phyloP scores from a whole-genome alignment of 2,797 vertebrate species.

The Limosa lapponica region DNA sequence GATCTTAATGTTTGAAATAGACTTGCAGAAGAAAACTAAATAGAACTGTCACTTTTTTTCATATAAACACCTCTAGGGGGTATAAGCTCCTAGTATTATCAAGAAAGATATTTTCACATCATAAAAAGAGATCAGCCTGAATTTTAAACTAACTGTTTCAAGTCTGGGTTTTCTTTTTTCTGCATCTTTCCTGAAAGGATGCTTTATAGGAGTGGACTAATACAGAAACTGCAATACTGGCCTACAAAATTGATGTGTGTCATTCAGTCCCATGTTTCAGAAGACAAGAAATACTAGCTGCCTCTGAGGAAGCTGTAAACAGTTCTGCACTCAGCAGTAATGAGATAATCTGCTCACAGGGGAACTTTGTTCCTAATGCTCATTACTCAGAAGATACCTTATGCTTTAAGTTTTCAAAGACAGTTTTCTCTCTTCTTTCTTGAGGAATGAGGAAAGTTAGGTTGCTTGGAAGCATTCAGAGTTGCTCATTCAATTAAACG shows the following conservation, averaged over 20 bases:
- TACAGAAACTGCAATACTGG: neutral
- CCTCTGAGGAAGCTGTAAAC: neutral
- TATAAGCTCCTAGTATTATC: constrained; percentile 22
- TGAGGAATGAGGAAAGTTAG: neutral
- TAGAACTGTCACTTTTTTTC: constrained; percentile 28
- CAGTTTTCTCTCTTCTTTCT: neutral
- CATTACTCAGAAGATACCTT: neutral
- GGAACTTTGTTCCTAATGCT: neutral
- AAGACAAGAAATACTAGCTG: neutral
- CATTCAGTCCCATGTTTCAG: neutral
- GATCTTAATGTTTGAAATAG: constrained; percentile 8
- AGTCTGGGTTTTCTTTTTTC: neutral
- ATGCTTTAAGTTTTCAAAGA: neutral
- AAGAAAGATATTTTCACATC: constrained; percentile 64
- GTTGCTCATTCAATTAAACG: neutral
- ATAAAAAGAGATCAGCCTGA: constrained; percentile 65
- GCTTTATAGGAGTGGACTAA: neutral
- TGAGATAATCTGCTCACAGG: neutral
- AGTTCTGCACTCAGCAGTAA: neutral
- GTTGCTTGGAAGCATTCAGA: neutral
- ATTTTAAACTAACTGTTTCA: constrained; percentile 12
- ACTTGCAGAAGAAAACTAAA: constrained; percentile 6
- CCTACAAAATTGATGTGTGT: neutral
- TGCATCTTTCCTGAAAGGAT: neutral
- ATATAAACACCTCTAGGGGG: constrained; percentile 16